A percentile compares a stretch with the other conserved stretches of the same genome.
phyloP scores from a whole-genome alignment of 2,797 vertebrate species.

The Hipposideros larvatus region DNA sequence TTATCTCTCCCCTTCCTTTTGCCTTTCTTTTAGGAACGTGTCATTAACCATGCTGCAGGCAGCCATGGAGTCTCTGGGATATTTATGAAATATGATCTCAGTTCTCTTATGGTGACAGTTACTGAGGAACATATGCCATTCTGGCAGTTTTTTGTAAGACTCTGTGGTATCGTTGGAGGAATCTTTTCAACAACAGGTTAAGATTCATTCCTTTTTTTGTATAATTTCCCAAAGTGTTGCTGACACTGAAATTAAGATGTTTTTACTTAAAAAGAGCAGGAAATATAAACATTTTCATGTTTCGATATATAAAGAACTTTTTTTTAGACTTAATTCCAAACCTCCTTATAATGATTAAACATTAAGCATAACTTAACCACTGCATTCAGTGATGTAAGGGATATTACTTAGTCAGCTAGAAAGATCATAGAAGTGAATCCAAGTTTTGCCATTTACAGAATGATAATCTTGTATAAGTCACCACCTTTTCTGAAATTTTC shows the following conservation, averaged over 20 bases:
- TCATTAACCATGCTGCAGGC: constrained; percentile 97
- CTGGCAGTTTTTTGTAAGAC: constrained; percentile 97
- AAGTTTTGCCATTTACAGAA: background rate
- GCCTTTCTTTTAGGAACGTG: constrained; percentile 91
- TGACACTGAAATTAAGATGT: background rate
- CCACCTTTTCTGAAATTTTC: constrained; percentile 4
- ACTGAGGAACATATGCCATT: constrained; percentile 99
- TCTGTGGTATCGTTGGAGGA: constrained; percentile 98
- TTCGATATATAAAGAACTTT: constrained; percentile 39
- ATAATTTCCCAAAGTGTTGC: background rate
- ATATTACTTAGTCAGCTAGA: background rate
- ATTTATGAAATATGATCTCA: constrained; percentile 99
- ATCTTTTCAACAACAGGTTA: constrained; percentile 98
- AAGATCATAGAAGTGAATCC: background rate
- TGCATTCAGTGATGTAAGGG: background rate
- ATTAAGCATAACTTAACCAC: background rate
- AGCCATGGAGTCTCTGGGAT: constrained; percentile 99
- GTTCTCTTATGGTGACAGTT: constrained; percentile 97
- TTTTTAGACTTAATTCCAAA: constrained; percentile 25
- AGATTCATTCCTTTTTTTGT: constrained; percentile 36
- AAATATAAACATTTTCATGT: background rate
- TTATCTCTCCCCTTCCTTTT: background rate
- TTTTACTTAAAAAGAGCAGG: constrained; percentile 22
- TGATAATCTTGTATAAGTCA: background rate
- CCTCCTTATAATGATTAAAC: background rate